These are phyloP conservation scores for Chionis minor DNA, from an alignment of 2,113 vertebrate species.

Conservation along the genomic window DNA sequence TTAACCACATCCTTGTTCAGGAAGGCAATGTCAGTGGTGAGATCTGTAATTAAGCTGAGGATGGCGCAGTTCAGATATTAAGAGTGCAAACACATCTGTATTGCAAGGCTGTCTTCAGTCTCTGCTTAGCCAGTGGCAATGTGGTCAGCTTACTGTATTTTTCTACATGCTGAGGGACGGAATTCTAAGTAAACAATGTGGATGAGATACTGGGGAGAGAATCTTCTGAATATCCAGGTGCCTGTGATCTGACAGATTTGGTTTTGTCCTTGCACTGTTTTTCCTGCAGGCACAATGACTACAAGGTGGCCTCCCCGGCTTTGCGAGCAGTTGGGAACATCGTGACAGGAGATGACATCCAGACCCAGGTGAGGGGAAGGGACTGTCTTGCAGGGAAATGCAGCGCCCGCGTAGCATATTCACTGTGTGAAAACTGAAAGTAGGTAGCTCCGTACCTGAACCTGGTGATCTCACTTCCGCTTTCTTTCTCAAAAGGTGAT, in stretches of 20 bases:
- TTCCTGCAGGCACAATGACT: conserved; percentile 90
- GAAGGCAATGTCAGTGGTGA: background rate
- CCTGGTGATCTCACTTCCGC: background rate
- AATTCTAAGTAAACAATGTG: background rate
- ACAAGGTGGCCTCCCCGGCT: conserved; percentile 98
- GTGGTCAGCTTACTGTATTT: accelerated
- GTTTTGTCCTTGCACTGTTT: background rate
- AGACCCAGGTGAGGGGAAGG: conserved; percentile 87
- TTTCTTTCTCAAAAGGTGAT: conserved; percentile 83
- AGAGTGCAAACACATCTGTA: background rate
- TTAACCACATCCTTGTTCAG: background rate
- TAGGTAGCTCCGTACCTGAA: background rate
- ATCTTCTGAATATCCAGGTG: background rate
- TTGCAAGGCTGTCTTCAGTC: background rate
- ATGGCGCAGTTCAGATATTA: background rate
- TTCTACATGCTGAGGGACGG: background rate
- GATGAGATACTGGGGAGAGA: background rate
- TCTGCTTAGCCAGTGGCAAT: background rate
- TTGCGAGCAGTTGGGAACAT: conserved; percentile 96
- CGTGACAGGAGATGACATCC: conserved; percentile 96
- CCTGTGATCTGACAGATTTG: background rate
- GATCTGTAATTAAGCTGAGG: background rate
- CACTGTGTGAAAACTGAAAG: background rate
- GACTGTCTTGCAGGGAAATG: background rate
- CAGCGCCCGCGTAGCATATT: accelerated